Percentiles rank a stretch among this genome's conserved stretches.
phyloP scores from a whole-genome alignment of 1,140 invertebrate species.

The Aphelinus atriplicis region DNA sequence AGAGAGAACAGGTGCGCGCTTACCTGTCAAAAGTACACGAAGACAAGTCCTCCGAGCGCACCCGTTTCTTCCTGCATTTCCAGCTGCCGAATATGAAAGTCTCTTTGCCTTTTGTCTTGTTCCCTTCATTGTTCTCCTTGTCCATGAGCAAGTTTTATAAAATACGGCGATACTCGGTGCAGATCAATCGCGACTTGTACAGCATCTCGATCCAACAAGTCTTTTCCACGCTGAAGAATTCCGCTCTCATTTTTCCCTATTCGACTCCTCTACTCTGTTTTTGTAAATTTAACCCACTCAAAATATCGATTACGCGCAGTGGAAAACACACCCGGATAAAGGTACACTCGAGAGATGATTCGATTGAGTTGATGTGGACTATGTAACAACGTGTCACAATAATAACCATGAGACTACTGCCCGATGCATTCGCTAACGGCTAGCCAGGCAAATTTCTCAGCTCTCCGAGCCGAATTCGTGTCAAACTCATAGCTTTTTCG shows the following conservation, averaged over 20 bases:
- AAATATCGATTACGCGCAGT: background rate
- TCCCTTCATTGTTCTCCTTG: constrained; percentile 27
- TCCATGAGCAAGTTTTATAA: constrained; percentile 23
- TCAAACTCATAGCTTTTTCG: background rate
- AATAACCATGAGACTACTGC: no score
- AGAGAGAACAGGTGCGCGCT: background rate
- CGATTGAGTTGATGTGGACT: no score
- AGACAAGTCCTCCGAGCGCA: constrained; percentile 1
- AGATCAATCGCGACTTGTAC: background rate
- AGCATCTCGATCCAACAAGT: background rate
- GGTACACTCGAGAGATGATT: background rate
- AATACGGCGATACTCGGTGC: background rate
- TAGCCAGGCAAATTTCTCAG: background rate
- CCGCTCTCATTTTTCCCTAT: background rate
- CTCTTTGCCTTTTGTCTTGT: constrained; percentile 41
- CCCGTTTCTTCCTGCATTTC: constrained; percentile 43
- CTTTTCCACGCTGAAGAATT: background rate
- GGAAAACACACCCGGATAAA: background rate
- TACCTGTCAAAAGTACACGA: constrained; percentile 34
- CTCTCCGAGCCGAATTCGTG: background rate
- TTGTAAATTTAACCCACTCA: background rate
- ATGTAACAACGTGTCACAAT: no score
- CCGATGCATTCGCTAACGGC: background rate
- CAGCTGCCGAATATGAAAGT: constrained; percentile 54
- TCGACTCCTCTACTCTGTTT: background rate